Conservation (phyloP, 2,797 vertebrate genomes). For the Cygnus olor region DNA sequence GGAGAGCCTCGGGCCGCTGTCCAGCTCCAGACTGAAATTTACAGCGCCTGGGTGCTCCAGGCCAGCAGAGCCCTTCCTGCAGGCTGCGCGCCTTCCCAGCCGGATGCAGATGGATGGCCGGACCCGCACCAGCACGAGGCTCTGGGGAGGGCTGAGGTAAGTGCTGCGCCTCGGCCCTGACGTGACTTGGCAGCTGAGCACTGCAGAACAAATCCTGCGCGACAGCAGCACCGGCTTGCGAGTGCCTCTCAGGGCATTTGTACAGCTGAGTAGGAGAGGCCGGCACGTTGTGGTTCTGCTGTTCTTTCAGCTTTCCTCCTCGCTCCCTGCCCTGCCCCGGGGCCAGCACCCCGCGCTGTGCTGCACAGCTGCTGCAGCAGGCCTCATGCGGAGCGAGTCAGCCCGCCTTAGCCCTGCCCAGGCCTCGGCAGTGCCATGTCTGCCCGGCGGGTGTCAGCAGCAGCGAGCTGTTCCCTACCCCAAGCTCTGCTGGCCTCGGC, state of each 20-base stretch:
- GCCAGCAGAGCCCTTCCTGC: not conserved
- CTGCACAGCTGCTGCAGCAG: not conserved
- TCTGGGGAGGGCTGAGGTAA: not conserved
- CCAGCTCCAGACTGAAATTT: not conserved
- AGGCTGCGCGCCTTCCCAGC: not conserved
- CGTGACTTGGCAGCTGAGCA: not conserved
- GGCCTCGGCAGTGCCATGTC: rapidly evolving
- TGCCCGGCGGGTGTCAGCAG: not conserved
- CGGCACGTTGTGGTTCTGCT: not conserved
- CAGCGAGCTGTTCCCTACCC: not conserved
- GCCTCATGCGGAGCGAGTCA: rapidly evolving
- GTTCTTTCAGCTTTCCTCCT: not conserved
- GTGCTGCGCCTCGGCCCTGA: not conserved
- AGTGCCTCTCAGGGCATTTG: not conserved
- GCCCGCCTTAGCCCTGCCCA: rapidly evolving
- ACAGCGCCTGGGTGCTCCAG: not conserved
- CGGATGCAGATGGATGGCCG: not conserved
- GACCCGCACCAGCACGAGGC: not conserved
- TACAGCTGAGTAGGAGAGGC: not conserved
- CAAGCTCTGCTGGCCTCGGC: not conserved
- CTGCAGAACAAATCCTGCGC: not conserved
- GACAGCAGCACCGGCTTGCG: not conserved
- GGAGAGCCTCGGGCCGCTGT: not conserved
- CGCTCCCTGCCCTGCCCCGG: not conserved
- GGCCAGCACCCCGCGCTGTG: not conserved